Conservation (phyloP, 2,113 vertebrate genomes). For the Copsychus sechellarum region DNA sequence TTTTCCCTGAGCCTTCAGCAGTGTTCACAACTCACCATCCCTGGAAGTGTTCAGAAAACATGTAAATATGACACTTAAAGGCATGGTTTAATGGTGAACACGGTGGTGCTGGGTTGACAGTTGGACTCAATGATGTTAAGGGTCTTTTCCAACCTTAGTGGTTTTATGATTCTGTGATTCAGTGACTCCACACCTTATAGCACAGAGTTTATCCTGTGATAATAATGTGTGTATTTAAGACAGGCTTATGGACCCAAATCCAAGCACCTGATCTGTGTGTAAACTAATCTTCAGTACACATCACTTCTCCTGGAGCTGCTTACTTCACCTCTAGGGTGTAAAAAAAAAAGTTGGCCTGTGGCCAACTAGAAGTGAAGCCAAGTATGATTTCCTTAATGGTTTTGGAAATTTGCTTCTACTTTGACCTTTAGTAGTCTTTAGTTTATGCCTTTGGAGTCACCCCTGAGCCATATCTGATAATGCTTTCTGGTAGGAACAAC, state of each 20-base stretch:
- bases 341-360: not conserved
- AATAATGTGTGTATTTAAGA: not conserved
- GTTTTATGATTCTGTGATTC: not conserved
- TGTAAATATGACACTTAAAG: not conserved
- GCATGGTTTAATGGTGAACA: not conserved
- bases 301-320: not conserved
- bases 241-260: not conserved
- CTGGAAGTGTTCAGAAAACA: not conserved
- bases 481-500: not conserved
- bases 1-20: too few species aligned
- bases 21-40: too few species aligned
- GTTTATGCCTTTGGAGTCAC: not conserved
- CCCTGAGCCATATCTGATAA: not conserved
- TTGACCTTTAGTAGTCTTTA: not conserved
- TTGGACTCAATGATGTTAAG: not conserved
- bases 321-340: accelerated
- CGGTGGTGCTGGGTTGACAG: not conserved
- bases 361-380: not conserved
- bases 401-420: not conserved
- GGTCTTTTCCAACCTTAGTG: not conserved
- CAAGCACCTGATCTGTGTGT: not conserved
- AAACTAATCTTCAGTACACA: not conserved
- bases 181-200: not conserved
- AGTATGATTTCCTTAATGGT: not conserved
- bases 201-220: not conserved